Evolutionary conservation across 37 sponge, comb jelly and placozoan species (phyloP).

Genomic region (Ephydatia muelleri): DNA sequence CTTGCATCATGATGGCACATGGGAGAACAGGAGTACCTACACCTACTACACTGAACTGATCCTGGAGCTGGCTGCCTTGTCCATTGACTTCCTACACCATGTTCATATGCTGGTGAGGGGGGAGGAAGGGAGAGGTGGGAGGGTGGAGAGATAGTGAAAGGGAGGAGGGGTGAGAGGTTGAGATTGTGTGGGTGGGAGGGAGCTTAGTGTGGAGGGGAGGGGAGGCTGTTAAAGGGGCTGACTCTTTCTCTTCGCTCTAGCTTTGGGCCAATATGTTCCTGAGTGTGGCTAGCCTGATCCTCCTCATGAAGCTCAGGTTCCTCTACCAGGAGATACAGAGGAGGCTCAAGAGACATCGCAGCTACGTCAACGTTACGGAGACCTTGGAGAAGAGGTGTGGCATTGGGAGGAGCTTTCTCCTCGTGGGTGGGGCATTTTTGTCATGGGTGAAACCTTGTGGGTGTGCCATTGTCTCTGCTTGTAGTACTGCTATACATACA

Average conservation of each 20-base stretch:
- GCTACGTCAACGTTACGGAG: constrained; percentile 77
- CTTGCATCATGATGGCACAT: constrained; percentile 81
- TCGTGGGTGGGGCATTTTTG: neutral
- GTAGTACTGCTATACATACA: neutral
- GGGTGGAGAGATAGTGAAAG: neutral
- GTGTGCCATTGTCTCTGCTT: neutral
- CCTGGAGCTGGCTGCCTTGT: constrained; percentile 73
- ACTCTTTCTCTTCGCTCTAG: constrained; percentile 34
- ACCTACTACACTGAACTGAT: constrained; percentile 87
- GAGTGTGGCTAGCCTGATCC: constrained; percentile 91
- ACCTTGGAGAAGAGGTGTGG: constrained; percentile 83
- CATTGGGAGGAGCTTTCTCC: neutral
- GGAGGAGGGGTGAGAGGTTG: neutral
- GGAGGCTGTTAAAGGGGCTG: neutral
- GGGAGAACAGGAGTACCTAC: constrained; percentile 86
- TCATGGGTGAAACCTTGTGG: neutral
- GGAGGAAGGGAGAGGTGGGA: neutral
- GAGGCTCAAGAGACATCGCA: constrained; percentile 72
- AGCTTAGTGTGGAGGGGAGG: neutral
- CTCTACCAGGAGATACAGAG: constrained; percentile 88
- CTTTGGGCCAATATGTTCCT: constrained; percentile 93
- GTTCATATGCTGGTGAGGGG: constrained; percentile 89
- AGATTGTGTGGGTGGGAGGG: constrained; percentile 47
- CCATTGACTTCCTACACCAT: constrained; percentile 90
- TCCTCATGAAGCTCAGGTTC: constrained; percentile 89